Base-by-base conservation (phyloP, 1,140 invertebrate genomes). In the Anagrus nilaparvatae region DNA sequence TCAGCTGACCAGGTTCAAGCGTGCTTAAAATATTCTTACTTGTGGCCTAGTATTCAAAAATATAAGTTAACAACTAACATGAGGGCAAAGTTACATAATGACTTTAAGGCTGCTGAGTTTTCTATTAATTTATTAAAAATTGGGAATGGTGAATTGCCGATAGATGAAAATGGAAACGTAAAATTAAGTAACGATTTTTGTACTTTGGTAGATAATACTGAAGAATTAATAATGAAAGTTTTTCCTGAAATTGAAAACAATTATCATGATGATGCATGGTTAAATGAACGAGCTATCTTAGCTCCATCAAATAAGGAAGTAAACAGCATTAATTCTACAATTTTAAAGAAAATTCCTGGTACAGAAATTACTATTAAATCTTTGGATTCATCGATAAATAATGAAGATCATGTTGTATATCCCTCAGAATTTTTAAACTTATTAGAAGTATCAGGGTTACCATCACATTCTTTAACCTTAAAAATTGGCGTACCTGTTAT, bases 401-500 rank as follows among this genome's bases (percentile, higher is more conserved):
- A 54, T 47, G 47, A 63, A 44, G 53, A 69, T 38, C 53, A 47
- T 14, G 53, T 58, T 23, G 58, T 61, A 43, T 64, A 64, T 61
- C 55, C 63, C 46, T 44, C 49, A 17, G 63, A 71, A 59, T 67
- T 69, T 53, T 59, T 66, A 32, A 63, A 61, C 40, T 62, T 56
- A 12, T 51, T 65, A 19, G 56, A 66, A 47, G 47, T 59, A 37
- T 53, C 64, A 17, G 59, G 57, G 10, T 20, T 70, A 31, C 61
- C 58, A 52, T 53, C 58, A 34, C 59, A 68, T 42, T 54, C 52
- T 54, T 44, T 63, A 35, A 46, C 46, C 50, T 52, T 69, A 42
- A 69, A 70, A 54, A 49, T 65, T 48, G 59, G 63, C 29, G 50
- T 50, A 9, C 53, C 51, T 23, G 54, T 70, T n/a, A 67, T 73